phyloP scores from a whole-genome alignment of 2,888 invertebrate species.

The Tethea ocularis region DNA sequence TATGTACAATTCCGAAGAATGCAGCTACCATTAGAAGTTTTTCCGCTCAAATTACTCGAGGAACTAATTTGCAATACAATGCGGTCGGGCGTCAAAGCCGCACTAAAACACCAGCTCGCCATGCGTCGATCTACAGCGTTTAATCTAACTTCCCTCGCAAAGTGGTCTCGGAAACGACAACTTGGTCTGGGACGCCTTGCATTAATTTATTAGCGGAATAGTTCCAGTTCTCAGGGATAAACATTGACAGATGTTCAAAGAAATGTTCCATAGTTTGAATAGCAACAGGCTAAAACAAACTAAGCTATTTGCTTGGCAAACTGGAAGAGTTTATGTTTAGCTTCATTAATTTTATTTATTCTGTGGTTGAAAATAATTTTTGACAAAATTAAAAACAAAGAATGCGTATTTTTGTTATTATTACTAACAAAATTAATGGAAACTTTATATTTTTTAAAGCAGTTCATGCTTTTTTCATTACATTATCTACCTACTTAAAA shows the following conservation, averaged over 20 bases:
- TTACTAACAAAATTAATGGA: too few relatives aligned
- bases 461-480: too few relatives aligned
- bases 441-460: too few relatives aligned
- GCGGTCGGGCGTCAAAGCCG: slow-evolving; percentile 45
- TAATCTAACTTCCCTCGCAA: slow-evolving; percentile 73
- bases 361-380: not conserved
- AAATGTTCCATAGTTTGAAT: slow-evolving; percentile 1
- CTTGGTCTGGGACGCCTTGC: slow-evolving; percentile 48
- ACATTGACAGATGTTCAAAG: slow-evolving; percentile 13
- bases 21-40: slow-evolving; percentile 19
- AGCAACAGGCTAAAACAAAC: slow-evolving; percentile 2
- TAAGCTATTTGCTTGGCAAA: not conserved
- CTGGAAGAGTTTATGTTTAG: not conserved
- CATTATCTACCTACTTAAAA: too few relatives aligned
- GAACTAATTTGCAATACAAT: slow-evolving; percentile 72
- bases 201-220: slow-evolving; percentile 51
- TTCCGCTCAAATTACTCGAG: slow-evolving; percentile 19
- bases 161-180: slow-evolving; percentile 56
- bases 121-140: slow-evolving; percentile 69
- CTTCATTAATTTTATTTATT: not conserved
- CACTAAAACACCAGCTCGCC: slow-evolving; percentile 56
- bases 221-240: slow-evolving; percentile 12
- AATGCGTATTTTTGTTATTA: too few relatives aligned
- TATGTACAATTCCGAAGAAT: not conserved
- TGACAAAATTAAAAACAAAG: too few relatives aligned